Conservation (phyloP, 2,797 vertebrate genomes). For the Gallinago solitaria region DNA sequence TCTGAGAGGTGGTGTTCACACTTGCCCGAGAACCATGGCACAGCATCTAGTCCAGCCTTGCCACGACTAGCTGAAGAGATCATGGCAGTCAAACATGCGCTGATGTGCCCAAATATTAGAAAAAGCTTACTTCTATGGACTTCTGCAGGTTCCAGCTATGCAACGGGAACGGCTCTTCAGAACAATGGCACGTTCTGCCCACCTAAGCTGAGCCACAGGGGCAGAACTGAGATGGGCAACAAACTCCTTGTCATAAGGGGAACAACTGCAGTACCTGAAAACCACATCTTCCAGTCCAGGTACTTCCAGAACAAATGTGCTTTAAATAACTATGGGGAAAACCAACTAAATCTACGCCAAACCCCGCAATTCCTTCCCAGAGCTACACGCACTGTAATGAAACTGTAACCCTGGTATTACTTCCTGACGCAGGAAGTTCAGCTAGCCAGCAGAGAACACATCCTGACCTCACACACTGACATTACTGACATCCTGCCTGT, state of each 20-base stretch:
- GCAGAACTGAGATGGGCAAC: not conserved
- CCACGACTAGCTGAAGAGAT: not conserved
- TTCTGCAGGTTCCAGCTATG: not conserved
- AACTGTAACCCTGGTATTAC: not conserved
- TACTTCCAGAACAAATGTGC: not conserved
- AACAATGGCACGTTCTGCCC: not conserved
- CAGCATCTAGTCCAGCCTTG: not conserved
- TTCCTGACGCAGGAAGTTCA: not conserved
- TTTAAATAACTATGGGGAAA: not conserved
- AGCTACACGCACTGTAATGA: not conserved
- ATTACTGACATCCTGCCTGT: not conserved
- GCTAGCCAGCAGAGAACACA: not conserved
- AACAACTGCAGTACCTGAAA: not conserved
- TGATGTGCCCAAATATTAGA: not conserved
- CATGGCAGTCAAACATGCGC: not conserved
- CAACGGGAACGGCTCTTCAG: not conserved
- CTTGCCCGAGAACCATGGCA: not conserved
- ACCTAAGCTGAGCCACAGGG: not conserved
- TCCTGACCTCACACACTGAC: fast-evolving
- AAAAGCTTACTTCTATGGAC: not conserved
- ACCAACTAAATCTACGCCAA: not conserved
- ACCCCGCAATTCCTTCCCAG: not conserved
- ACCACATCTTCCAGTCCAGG: not conserved
- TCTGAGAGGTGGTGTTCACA: not conserved
- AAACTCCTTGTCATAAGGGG: not conserved